Percentiles rank a stretch among this genome's conserved stretches.
phyloP scores from a whole-genome alignment of 1,140 invertebrate genomes.

The Holotrichia oblita region DNA sequence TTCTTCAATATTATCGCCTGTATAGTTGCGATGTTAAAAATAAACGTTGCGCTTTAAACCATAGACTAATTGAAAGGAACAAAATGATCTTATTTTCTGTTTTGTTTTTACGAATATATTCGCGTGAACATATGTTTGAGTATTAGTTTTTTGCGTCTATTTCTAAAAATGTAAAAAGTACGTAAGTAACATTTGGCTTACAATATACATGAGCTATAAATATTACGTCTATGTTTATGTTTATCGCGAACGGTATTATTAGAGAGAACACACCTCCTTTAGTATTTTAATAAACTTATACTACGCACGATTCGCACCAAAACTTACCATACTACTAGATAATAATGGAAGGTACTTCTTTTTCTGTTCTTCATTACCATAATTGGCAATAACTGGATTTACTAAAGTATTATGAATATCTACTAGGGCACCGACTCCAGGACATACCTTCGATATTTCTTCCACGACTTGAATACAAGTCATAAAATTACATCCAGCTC shows the following conservation, averaged over 20 bases:
- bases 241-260: background rate
- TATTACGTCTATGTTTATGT: background rate
- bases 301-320: background rate
- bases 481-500: slow-evolving; percentile 88
- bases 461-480: slow-evolving; percentile 90
- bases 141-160: no score
- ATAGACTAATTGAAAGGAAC: background rate
- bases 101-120: no score
- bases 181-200: slow-evolving; percentile 21
- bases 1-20: background rate
- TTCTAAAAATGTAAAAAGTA: background rate
- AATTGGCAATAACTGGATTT: slow-evolving; percentile 85
- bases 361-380: slow-evolving; percentile 85
- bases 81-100: background rate
- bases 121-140: no score
- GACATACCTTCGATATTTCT: slow-evolving; percentile 93
- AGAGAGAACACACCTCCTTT: slow-evolving; percentile 2
- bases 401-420: slow-evolving; percentile 96
- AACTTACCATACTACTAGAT: slow-evolving; percentile 75
- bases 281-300: slow-evolving; percentile 1
- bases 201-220: background rate
- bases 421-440: slow-evolving; percentile 84
- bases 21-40: background rate
- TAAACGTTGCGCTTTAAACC: background rate
- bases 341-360: slow-evolving; percentile 87